Evolutionary conservation across 2,113 vertebrate genomes (phyloP).

Genomic region (Echinops telfairi): DNA sequence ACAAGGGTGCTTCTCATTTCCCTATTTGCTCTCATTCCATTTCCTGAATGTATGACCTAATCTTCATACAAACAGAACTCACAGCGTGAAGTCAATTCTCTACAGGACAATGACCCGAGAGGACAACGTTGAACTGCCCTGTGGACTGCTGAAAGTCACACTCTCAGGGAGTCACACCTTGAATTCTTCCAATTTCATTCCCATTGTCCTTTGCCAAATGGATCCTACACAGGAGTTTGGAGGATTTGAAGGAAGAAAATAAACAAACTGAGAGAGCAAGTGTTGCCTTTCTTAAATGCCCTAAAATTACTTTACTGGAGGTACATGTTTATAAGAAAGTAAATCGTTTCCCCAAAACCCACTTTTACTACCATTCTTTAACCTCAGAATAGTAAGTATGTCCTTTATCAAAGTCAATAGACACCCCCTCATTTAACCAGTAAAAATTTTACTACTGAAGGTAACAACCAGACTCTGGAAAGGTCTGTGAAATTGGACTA

Average conservation of each 20-base stretch:
- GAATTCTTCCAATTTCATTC: constrained; percentile 10
- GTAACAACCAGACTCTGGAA: neutral
- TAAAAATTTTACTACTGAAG: neutral
- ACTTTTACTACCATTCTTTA: neutral
- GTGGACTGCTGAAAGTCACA: too few relatives aligned
- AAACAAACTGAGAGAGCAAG: neutral
- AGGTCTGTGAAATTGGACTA: neutral
- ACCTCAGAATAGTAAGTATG: neutral
- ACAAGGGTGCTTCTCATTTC: neutral
- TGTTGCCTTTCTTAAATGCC: neutral
- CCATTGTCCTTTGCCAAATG: neutral
- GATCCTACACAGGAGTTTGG: neutral
- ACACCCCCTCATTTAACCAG: neutral
- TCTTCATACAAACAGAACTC: neutral
- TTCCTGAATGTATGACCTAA: neutral
- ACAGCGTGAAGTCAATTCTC: too few relatives aligned
- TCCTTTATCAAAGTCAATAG: neutral
- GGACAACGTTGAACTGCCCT: too few relatives aligned
- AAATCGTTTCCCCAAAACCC: neutral
- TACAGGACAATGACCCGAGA: too few relatives aligned
- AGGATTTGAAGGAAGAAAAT: neutral
- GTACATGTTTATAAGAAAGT: constrained; percentile 22
- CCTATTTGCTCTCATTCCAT: neutral
- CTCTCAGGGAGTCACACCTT: neutral
- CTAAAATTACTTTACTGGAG: neutral